A percentile compares a stretch with the other conserved stretches of the same genome.
Conservation (phyloP, 2,797 vertebrate species). For the Phoebastria nigripes region DNA sequence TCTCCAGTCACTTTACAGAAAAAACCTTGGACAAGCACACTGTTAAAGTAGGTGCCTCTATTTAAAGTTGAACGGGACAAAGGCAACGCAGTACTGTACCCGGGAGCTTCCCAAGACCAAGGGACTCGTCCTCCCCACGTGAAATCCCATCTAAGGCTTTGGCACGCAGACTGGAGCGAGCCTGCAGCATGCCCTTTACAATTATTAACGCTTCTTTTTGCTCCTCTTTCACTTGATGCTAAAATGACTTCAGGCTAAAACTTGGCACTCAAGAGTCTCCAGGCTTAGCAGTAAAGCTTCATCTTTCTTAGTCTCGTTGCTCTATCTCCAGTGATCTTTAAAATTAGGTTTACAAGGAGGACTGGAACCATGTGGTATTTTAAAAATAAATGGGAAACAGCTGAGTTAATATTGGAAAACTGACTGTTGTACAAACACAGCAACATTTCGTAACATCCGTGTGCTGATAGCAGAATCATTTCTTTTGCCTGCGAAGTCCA, state of each 20-base stretch:
- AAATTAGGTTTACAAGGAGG: constrained; percentile 41
- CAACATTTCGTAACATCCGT: neutral
- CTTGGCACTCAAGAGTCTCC: neutral
- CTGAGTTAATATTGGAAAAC: constrained; percentile 28
- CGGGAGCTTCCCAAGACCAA: neutral
- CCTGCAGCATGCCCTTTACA: neutral
- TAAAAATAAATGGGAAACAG: constrained; percentile 57
- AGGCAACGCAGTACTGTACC: neutral
- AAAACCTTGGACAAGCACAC: neutral
- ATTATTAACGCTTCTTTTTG: neutral
- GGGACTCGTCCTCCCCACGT: neutral
- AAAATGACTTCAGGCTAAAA: neutral
- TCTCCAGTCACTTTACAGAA: neutral
- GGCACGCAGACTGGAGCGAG: neutral
- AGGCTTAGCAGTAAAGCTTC: neutral
- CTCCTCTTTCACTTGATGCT: neutral
- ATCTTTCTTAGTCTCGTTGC: neutral
- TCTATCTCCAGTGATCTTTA: constrained; percentile 17
- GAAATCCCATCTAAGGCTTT: neutral
- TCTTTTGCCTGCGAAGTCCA: neutral
- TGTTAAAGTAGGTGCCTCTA: neutral
- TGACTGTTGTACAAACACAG: neutral
- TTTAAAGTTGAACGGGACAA: neutral
- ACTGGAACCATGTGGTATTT: constrained; percentile 3
- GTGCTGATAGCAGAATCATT: neutral